Evolutionary conservation across 2,797 vertebrate species (phyloP), one percentile per base, ranked within the genome.

Genomic region (Scomberomorus guttatus): DNA sequence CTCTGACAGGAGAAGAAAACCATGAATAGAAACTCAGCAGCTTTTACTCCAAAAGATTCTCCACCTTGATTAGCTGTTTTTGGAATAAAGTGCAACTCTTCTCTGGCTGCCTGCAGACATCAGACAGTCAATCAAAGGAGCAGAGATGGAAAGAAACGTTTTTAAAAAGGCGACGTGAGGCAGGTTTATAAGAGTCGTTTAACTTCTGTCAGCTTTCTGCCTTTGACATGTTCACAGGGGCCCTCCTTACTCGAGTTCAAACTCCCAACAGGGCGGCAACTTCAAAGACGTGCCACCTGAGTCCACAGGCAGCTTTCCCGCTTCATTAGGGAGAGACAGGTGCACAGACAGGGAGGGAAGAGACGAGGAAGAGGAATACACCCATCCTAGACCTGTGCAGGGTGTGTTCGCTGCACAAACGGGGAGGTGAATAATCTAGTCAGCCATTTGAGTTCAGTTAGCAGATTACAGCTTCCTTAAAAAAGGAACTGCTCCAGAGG

Each of bases 311-410:
- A 55, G 84, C 80, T 64, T 82, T 83, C 58, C 62, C 27, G 54
- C 67, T 83, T 88, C 89, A 91, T 92, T 88, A 90, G 59, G 77
- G 54, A 24, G 39, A 82, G 75, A 72, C 89, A 91, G 89, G 88
- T 93, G 80, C 79, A 75, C 8, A 20, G 67, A 22, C 52, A 17
- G 24, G 25, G 46, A 67, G 82, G 27, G 12, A 54, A 10, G 0
- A 51, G 20, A 64, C 6, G 44, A 60, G n/a, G 39, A 22, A 17
- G 72, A 79, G 67, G 68, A 74, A 37, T 0, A 56, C 62, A 56
- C 64, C 25, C 55, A 6, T 44, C 54, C 44, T 67, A 62, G 68
- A 48, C 77, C 27, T 17, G 50, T 6, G 27, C 32, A 55, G 57
- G 69, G 37, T 60, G 78, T 24, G 44, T 64, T 48, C n/a, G 44